Evolutionary conservation across 2,113 vertebrate species (phyloP), one percentile per base, ranked within the genome.

Genomic region (Eleginops maclovinus): DNA sequence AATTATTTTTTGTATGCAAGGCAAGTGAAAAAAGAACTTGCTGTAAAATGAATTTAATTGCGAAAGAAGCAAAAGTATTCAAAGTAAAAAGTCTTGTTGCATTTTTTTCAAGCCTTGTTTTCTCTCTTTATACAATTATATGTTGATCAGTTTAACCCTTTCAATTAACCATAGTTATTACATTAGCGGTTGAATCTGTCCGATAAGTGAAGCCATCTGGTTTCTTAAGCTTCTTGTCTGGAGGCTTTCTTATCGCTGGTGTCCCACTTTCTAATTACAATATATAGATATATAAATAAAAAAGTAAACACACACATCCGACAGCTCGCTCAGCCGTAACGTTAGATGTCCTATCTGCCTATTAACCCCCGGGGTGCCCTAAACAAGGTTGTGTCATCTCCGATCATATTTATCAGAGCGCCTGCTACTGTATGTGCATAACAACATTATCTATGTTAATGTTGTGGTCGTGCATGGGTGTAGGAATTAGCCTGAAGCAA

Each of bases 301-400:
- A 12, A 40, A 72, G 31, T 8, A 66, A 41, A 74, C n/a, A 31
- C 28, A 70, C 21, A 46, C 67, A 70, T 16, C 31, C 56, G 80
- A 78, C 59, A 79, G 82, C 60, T 67, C 64, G 2, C 63, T 75
- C 61, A 59, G 60, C 65, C 58, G 2, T 62, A 67, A 54, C 68
- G 7, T 75, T 31, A 47, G 60, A 76, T 58, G 26, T 47, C 53
- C 75, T 87, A 88, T 87, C 72, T 13, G 67, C 81, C 74, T 84
- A 79, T 90, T 88, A 89, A 81, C 84, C 75, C 70, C 60, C 58
- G 77, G 71, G 73, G 73, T 86, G 82, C 90, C 84, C 82, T 53
- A 47, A 60, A 69, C 85, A 65, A 77, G 79, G 64, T 67, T 75
- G 77, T 67, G 77, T 77, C 85, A 70, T 72, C 76, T 70, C 71